A percentile compares a stretch with the other conserved stretches of the same genome.
These are phyloP conservation scores for Geothlypis trichas DNA, from an alignment of 2,113 vertebrate species.

Conservation along the genomic window DNA sequence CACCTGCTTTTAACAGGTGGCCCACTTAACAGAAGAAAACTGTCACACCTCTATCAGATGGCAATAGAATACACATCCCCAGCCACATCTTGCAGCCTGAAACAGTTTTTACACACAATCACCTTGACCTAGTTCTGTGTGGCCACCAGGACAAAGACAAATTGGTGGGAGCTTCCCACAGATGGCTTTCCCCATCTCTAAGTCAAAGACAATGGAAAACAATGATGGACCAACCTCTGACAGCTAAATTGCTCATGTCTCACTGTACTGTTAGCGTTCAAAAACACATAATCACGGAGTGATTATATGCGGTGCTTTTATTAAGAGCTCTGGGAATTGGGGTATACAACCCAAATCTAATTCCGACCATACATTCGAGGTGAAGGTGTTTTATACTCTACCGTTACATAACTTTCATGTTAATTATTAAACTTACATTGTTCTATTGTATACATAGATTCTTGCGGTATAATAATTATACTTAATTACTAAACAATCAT, in stretches of 20 bases:
- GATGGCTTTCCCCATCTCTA: not conserved
- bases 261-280: accelerated
- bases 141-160: not conserved
- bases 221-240: not conserved
- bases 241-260: accelerated
- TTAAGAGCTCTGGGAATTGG: too few species aligned
- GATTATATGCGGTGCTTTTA: too few species aligned
- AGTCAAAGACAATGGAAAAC: not conserved
- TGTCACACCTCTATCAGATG: not conserved
- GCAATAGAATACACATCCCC: too few species aligned
- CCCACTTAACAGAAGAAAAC: not conserved
- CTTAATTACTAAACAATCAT: too few species aligned
- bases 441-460: too few species aligned
- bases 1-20: not conserved
- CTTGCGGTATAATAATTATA: too few species aligned
- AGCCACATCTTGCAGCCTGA: not conserved
- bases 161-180: not conserved
- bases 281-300: too few species aligned
- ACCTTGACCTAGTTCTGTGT: accelerated
- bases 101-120: not conserved
- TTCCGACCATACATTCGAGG: too few species aligned
- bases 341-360: too few species aligned
- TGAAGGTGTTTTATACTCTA: too few species aligned
- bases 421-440: too few species aligned
- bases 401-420: too few species aligned